Conservation (phyloP, 2,888 invertebrate species). For the Melanotus villosus region DNA sequence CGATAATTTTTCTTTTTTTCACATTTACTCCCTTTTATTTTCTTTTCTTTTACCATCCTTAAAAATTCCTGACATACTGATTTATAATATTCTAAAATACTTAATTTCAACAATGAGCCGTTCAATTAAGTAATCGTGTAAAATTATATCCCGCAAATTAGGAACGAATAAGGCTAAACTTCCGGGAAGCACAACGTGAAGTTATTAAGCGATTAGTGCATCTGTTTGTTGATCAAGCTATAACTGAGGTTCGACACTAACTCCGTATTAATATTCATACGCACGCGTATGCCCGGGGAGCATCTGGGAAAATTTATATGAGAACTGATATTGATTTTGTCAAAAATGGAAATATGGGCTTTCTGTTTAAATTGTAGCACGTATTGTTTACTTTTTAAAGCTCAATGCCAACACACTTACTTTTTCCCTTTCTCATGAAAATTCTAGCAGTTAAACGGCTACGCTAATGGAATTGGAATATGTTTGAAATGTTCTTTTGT, state of each 20-base stretch:
- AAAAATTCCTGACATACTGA: too few relatives aligned
- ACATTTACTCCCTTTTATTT: too few relatives aligned
- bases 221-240: conserved; percentile 48
- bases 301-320: conserved; percentile 44
- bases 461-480: too few relatives aligned
- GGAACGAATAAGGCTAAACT: neutral
- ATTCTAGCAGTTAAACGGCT: neutral
- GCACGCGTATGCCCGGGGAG: conserved; percentile 42
- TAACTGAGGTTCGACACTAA: conserved; percentile 47
- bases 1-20: neutral
- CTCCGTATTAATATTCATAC: conserved; percentile 51
- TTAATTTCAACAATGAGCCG: too few relatives aligned
- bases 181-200: conserved; percentile 20
- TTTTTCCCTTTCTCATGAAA: neutral
- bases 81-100: too few relatives aligned
- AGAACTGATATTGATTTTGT: conserved; percentile 35
- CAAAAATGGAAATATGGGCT: conserved; percentile 31
- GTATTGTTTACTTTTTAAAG: conserved; percentile 21
- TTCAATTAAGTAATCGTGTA: too few relatives aligned
- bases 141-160: conserved; percentile 11
- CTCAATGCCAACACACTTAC: neutral
- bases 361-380: conserved; percentile 30
- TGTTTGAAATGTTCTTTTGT: too few relatives aligned
- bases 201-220: conserved; percentile 46
- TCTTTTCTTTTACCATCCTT: too few relatives aligned